Base-by-base conservation (phyloP, 2,888 invertebrate genomes). In the Nomada fabriciana region DNA sequence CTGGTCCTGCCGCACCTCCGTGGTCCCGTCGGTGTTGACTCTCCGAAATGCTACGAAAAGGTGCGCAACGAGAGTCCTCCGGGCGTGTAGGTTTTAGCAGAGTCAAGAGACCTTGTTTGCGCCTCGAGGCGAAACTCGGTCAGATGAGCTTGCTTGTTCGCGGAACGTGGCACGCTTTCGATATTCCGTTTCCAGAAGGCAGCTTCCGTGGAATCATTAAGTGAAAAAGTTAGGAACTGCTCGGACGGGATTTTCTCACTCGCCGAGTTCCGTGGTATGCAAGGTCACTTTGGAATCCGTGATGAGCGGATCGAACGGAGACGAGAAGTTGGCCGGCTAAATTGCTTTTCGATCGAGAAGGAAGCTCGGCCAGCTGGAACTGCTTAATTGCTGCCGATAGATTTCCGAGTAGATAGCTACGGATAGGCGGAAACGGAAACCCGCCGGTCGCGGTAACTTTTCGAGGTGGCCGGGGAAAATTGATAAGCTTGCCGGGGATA, bases 71-170 rank as follows among this genome's bases (percentile, higher is more conserved):
- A 18, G 13, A 53, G 25, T 61, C 36, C 29, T 9, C 18, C 5
- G 1, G 20, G 61, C 20, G 11, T 65, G 15, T 29, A 71, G n/a
- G 29, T 25, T 50, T 64, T 59, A 36, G 36, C 43, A 73, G 11
- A 65, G 42, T 57, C 52, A 13, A n/a, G 57, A 25, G 67, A 60
- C 65, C 25, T 43, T 43, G 65, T 79, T 79, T 53, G 50, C 64
- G 59, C 29, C 55, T 4, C 13, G 29, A 25, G 36, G 25, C 60
- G 42, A 64, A 76, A 60, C 65, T 70, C 70, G 80, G 76, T 53
- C 79, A n/a, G 18, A 53, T 25, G 50, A 60, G 55, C 53, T 68
- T 13, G 7, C 42, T 42, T 25, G 50, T 25, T 59, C 57, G 47
- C 1, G 47, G 47, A 67, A 67, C 65, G 42, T 43, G 65, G 43